Base-by-base conservation (phyloP, 2,888 invertebrate species). In the Cerastis leucographa region DNA sequence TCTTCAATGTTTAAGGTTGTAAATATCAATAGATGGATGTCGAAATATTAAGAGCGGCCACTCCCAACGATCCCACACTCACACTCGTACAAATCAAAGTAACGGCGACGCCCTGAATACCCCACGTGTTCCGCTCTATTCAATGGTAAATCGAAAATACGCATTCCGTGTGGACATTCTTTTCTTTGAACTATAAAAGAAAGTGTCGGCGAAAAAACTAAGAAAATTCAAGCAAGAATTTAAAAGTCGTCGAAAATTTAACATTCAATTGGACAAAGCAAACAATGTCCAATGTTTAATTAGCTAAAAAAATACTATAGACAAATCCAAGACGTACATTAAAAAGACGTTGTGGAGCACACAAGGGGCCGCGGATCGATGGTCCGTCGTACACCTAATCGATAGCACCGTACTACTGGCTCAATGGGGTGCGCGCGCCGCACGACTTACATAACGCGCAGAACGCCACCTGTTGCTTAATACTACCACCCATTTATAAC, bases 371-470 rank as follows among this genome's bases (percentile, higher is more conserved):
- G 81, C 90, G 89, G 94, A 94, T 95, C 95, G 95, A 95, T 95
- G 92, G 89, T 85, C 89, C 89, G 90, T 84, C 93, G 93, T 95
- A 95, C 95, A 91, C 91, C 92, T 90, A 93, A 95, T 96, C 96
- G 95, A 96, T 96, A 95, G 81, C 87, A 84, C 84, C 94, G 95
- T 96, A 96, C 94, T 92, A 95, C 94, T 90, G 88, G 81, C 93
- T 96, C 93, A 96, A 96, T 96, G 96, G 91, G 87, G 80, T 96
- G 96, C 96, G 96, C 96, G 96, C 95, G 96, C 95, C 92, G 92
- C 78, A 87, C 71, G 86, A 87, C 94, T 95, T 96, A 96, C 95
- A 94, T 96, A 96, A 95, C 93, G 95, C 95, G 94, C 95, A 95
- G 91, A 91, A 88, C 90, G 87, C 89, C 94, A 96, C 96, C 96